Evolutionary conservation across 2,797 vertebrate species (phyloP).

Genomic region (Chelidonichthys spinosus): DNA sequence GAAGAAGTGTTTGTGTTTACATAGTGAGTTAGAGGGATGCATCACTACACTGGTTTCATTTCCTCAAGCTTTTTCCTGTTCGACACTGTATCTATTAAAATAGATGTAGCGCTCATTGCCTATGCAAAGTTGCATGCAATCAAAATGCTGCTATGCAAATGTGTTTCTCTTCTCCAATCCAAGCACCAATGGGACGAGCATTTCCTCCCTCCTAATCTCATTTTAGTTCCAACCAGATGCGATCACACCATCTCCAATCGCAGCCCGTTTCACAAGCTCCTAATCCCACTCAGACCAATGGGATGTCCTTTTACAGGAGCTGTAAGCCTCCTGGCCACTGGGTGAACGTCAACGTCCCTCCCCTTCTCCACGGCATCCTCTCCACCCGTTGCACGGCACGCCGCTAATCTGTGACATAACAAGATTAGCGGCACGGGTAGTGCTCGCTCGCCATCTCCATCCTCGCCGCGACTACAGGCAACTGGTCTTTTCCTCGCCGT

Average conservation of each 20-base stretch:
- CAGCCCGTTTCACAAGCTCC: neutral
- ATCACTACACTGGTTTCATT: neutral
- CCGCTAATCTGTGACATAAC: slow-evolving; percentile 68
- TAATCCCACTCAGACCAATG: slow-evolving; percentile 55
- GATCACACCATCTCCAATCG: slow-evolving; percentile 33
- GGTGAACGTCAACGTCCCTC: slow-evolving; percentile 20
- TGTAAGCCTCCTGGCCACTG: slow-evolving; percentile 11
- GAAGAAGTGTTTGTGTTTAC: neutral
- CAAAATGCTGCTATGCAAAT: neutral
- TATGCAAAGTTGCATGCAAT: neutral
- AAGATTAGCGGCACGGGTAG: slow-evolving; percentile 56
- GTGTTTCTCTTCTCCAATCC: slow-evolving; percentile 19
- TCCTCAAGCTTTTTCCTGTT: neutral
- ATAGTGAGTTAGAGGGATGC: neutral
- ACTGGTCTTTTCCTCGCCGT: neutral
- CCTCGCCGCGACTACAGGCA: slow-evolving; percentile 8
- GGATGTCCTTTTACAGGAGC: slow-evolving; percentile 47
- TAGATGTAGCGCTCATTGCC: neutral
- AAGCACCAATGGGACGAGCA: slow-evolving; percentile 24
- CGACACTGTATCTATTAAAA: neutral
- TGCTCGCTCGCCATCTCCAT: slow-evolving; percentile 20
- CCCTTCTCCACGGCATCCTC: neutral
- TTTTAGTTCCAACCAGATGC: slow-evolving; percentile 32
- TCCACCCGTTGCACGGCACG: slow-evolving; percentile 5
- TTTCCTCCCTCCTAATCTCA: slow-evolving; percentile 24